A percentile compares a stretch with the other conserved stretches of the same genome.
Conservation (phyloP, 2,888 invertebrate species). For the Acanthosepion esculentum region DNA sequence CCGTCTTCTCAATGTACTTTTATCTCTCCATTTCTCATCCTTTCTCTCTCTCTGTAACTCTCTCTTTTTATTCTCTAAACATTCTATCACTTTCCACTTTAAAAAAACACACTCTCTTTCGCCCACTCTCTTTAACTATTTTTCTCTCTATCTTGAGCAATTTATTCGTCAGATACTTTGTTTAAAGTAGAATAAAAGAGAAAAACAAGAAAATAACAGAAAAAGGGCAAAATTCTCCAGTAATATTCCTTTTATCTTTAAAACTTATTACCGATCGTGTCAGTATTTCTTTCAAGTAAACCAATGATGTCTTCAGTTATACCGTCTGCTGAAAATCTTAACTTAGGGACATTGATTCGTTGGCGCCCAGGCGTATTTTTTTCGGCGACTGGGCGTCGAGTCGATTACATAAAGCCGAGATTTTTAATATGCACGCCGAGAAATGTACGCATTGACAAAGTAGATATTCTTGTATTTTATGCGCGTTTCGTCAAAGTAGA, state of each 20-base stretch:
- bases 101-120: neutral
- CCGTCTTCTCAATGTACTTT: neutral
- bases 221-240: neutral
- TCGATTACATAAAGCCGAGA: neutral
- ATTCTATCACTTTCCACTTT: no score
- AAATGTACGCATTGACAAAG: no score
- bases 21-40: no score
- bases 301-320: neutral
- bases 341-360: neutral
- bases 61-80: no score
- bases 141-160: neutral
- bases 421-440: neutral
- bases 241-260: neutral
- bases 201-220: neutral
- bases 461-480: no score
- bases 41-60: no score
- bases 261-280: neutral
- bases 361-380: neutral
- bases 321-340: neutral
- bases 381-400: neutral
- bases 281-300: neutral
- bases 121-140: neutral
- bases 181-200: no score
- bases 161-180: neutral
- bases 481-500: no score